Base-by-base conservation (phyloP, 2,888 invertebrate species). In the Temnothorax unifasciatus region DNA sequence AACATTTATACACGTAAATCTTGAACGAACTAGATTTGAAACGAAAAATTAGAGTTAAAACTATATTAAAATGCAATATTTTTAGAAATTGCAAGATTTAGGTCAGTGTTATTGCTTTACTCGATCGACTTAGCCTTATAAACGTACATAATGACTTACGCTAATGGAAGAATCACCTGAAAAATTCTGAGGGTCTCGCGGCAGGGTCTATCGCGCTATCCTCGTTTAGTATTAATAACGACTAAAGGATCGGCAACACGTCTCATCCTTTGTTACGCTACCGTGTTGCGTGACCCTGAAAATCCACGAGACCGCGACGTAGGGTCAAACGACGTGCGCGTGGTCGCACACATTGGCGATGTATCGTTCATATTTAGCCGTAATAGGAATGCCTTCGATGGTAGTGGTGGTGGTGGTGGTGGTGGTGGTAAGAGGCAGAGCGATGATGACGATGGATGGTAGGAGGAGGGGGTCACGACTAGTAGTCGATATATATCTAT, bases 401-500 rank as follows among this genome's bases (percentile, higher is more conserved):
- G 71, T 71, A 18, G 79, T 41, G 21, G 47, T 21, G 15, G 52
- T 13, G 38, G n/a, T 21, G 15, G 52, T 21, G 25, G 25, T 9
- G 38, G n/a, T 2, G 41, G 41, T 5, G 44, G 25, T 50, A 41
- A 57, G 54, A 57, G 50, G 38, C 44, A 25, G 29, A 25, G 29
- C 57, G 77, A 69, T 64, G 69, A 79, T 68, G 77, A 77, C 47
- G 52, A 29, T n/a, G 44, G 13, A 6, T 5, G 11, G 29, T 1
- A 13, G n/a, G 13, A 9, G 25, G 71, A 34, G 79, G 34, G 79
- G 73, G 59, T 73, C 82, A 84, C 69, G 89, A 89, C 89, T 89
- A 85, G 85, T 81, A 81, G 85, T 84, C 87, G 86, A 89, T 89
- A 84, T 88, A 77, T 86, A 75, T 87, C 82, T 76, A 66, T 75